Evolutionary conservation across 2,888 invertebrate species (phyloP).

Genomic region (Drosophila macrothrix): DNA sequence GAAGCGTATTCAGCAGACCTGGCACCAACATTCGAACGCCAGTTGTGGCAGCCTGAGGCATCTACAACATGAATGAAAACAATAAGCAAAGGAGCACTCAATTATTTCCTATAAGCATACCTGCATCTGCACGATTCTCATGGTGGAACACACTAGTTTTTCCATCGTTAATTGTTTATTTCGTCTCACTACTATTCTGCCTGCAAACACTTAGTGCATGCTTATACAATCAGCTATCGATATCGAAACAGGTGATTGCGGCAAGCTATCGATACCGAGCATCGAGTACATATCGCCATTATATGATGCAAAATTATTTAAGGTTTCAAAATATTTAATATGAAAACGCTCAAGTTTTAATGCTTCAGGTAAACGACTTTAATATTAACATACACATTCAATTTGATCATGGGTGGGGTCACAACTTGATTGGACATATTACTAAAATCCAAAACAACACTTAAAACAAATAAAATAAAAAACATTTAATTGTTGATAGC

Average conservation of each 20-base stretch:
- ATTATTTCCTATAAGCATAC: slow-evolving; percentile 7
- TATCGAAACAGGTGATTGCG: slow-evolving; percentile 35
- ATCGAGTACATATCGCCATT: slow-evolving; percentile 4
- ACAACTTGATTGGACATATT: slow-evolving; percentile 11
- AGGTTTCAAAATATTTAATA: neutral
- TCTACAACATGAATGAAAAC: slow-evolving; percentile 45
- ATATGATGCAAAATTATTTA: neutral
- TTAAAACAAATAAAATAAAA: slow-evolving; percentile 16
- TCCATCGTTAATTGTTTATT: slow-evolving; percentile 30
- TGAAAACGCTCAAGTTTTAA: neutral
- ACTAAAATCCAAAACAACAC: slow-evolving; percentile 20
- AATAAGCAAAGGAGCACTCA: neutral
- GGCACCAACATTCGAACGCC: slow-evolving; percentile 66
- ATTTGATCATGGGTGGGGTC: slow-evolving; percentile 20
- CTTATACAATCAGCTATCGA: slow-evolving; percentile 58
- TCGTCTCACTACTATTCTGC: neutral
- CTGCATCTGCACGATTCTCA: slow-evolving; percentile 50
- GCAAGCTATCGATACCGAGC: slow-evolving; percentile 10
- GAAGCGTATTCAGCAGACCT: slow-evolving; percentile 65
- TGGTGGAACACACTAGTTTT: slow-evolving; percentile 43
- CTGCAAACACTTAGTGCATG: slow-evolving; percentile 24
- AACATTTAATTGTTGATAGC: neutral
- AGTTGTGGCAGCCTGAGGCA: slow-evolving; percentile 55
- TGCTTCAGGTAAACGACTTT: neutral
- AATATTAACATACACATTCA: slow-evolving; percentile 21